Evolutionary conservation across 2,888 invertebrate genomes (phyloP).

Genomic region (Asteroscopus sphinx): DNA sequence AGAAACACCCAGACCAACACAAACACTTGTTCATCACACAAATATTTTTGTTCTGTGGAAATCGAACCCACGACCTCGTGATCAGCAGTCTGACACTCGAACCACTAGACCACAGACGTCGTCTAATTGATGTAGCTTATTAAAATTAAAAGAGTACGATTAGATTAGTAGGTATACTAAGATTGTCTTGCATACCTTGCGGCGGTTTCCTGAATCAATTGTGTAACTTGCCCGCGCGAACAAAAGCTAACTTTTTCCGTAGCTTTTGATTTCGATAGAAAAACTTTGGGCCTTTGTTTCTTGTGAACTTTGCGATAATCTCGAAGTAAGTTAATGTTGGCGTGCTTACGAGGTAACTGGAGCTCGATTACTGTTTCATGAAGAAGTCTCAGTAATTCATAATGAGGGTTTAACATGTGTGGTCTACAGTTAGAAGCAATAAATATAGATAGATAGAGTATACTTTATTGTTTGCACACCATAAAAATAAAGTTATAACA

Average conservation of each 20-base stretch:
- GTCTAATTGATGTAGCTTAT: too few relatives aligned
- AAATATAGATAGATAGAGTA: too few relatives aligned
- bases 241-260: conserved; percentile 55
- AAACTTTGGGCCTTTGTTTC: conserved; percentile 56
- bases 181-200: too few relatives aligned
- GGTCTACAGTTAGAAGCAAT: not conserved
- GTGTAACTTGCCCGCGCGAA: conserved; percentile 38
- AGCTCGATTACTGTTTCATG: conserved; percentile 14
- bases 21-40: too few relatives aligned
- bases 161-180: conserved; percentile 8
- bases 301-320: conserved; percentile 41
- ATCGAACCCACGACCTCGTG: too few relatives aligned
- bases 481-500: too few relatives aligned
- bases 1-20: too few relatives aligned
- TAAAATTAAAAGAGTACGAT: too few relatives aligned
- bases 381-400: conserved; percentile 13
- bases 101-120: too few relatives aligned
- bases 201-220: conserved; percentile 41
- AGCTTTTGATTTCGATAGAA: conserved; percentile 59
- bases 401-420: conserved; percentile 10
- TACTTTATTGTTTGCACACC: too few relatives aligned
- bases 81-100: too few relatives aligned
- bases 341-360: conserved; percentile 28
- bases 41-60: too few relatives aligned
- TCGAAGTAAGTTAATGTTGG: conserved; percentile 23